Evolutionary conservation across 1,140 invertebrate genomes (phyloP).

Genomic region (Diploscapter pachys): DNA sequence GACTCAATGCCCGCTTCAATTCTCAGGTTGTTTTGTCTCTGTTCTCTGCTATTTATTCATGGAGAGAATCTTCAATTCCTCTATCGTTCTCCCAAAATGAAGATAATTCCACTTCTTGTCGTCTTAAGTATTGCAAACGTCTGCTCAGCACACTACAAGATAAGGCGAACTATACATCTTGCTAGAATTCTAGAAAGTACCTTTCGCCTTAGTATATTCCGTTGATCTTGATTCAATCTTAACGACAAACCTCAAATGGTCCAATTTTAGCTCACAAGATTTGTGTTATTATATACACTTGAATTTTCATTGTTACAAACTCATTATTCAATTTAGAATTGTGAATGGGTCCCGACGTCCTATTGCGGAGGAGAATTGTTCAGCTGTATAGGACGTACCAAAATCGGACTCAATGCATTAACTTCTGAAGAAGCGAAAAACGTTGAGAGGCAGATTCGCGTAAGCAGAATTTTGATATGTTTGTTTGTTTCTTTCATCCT

Average conservation of each 20-base stretch:
- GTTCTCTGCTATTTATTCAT: no score
- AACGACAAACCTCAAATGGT: conserved; percentile 2
- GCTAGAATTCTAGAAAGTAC: not conserved
- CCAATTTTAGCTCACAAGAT: conserved; percentile 1
- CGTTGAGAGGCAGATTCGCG: no score
- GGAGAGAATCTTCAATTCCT: no score
- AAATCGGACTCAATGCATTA: no score
- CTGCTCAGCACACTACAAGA: not conserved
- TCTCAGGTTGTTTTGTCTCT: no score
- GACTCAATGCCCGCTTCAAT: no score
- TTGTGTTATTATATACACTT: not conserved
- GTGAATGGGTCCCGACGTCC: not conserved
- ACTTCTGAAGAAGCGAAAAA: no score
- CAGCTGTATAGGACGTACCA: not conserved
- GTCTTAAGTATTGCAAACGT: no score
- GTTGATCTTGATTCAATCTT: conserved; percentile 2
- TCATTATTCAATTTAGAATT: conserved; percentile 6
- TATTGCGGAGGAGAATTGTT: conserved; percentile 2
- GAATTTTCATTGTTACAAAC: conserved; percentile 1
- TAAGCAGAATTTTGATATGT: no score
- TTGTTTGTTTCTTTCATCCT: no score
- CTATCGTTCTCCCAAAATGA: no score
- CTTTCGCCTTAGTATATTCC: not conserved
- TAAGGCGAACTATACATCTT: conserved; percentile 1
- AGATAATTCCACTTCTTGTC: no score